phyloP scores from a whole-genome alignment of 2,797 vertebrate species.

The Propithecus perrieri region DNA sequence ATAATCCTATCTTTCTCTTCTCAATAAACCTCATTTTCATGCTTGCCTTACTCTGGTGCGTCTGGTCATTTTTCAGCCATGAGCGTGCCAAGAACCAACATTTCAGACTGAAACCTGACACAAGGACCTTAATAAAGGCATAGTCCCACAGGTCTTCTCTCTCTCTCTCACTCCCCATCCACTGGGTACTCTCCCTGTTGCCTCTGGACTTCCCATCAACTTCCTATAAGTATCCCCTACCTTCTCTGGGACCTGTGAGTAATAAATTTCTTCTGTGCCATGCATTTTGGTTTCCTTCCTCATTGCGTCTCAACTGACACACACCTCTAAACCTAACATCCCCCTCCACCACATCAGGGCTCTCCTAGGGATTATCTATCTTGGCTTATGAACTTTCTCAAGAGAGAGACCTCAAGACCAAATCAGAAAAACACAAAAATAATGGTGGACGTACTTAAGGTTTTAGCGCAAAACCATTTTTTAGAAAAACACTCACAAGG shows the following conservation, averaged over 20 bases:
- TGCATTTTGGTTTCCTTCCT: background rate
- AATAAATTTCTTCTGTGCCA: background rate
- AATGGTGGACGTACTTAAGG: background rate
- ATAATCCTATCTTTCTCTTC: no score
- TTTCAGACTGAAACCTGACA: no score
- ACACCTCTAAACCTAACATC: background rate
- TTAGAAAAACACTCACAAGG: background rate
- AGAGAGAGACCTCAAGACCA: background rate
- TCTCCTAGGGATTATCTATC: background rate
- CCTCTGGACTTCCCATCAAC: background rate
- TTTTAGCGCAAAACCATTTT: background rate
- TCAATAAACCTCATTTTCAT: no score
- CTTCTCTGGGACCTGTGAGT: background rate
- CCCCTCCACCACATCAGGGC: background rate
- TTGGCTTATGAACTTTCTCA: background rate
- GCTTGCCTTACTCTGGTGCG: no score
- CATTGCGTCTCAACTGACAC: background rate
- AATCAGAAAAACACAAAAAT: background rate
- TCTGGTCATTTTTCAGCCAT: no score
- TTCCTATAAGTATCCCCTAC: background rate
- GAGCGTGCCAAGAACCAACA: no score
- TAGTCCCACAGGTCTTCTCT: background rate
- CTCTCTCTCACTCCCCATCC: background rate
- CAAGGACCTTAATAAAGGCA: background rate
- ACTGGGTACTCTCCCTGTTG: background rate